Evolutionary conservation across 2,888 invertebrate genomes (phyloP), one percentile per base, ranked within the genome.

Genomic region (Craniophora ligustri): DNA sequence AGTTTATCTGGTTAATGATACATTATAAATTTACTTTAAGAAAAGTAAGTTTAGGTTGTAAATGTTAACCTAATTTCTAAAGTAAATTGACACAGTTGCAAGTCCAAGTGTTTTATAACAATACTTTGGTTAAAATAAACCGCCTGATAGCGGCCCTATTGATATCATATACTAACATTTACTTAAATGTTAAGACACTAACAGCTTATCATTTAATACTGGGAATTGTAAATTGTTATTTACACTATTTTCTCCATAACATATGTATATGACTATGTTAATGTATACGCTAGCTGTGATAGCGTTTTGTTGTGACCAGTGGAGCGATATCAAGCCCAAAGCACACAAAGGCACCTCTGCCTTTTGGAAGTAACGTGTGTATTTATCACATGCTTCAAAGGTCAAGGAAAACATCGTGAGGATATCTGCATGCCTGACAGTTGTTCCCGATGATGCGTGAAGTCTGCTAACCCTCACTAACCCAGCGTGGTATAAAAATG

Each of bases 111-210:
- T 45, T 62, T 49, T 58, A 45, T 30, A 11, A 36, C 1, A 23
- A 13, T 14, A 31, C 36, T 50, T 45, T 32, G 2, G 40, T 57
- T 57, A 39, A 54, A 50, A 47, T 42, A 51, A 47, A 15, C 39
- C 31, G 34, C n/a, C 0, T 35, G 67, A 70, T 58, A 66, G 28
- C 68, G 54, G 50, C 10, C 8, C 31, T 31, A 66, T 68, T 71
- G 67, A 58, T 50, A 15, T 51, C 45, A 11, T 36, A n/a, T 8
- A 38, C 30, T 4, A 50, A 59, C 19, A 30, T 51, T 59, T 66
- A 32, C 60, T 66, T 18, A 42, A 0, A 50, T 51, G 66, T 66
- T 42, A 60, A 30, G n/a, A 7, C 42, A 34, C 19, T 11, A 30
- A 39, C 38, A n/a, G n/a, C 19, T 10, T 15, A 14, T 44, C 8